These are phyloP conservation scores for Eumaeus atala DNA, from an alignment of 1,140 invertebrate genomes.

Conservation along the genomic window DNA sequence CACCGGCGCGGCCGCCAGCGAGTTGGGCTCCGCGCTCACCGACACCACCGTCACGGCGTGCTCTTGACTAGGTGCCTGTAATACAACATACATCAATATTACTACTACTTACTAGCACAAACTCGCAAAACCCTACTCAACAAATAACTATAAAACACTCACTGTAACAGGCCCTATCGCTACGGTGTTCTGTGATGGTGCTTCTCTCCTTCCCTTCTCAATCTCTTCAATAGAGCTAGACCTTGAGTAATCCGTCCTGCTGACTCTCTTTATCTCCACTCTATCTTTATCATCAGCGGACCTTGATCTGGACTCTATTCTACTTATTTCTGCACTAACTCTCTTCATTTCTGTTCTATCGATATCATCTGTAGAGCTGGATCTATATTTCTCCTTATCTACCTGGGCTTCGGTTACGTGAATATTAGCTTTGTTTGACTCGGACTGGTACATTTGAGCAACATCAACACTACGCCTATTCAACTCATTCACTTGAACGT, in stretches of 20 bases:
- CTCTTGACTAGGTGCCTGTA: slow-evolving; percentile 11
- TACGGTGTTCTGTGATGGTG: slow-evolving; percentile 36
- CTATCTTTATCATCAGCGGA: slow-evolving; percentile 42
- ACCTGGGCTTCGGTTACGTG: not conserved
- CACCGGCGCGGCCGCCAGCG: slow-evolving; percentile 79
- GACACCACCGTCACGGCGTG: slow-evolving; percentile 36
- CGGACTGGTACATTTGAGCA: slow-evolving; percentile 5
- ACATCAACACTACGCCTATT: slow-evolving; percentile 20
- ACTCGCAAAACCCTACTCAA: no score
- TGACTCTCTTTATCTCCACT: slow-evolving; percentile 24
- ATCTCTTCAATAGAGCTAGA: slow-evolving; percentile 44
- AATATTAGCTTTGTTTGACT: not conserved
- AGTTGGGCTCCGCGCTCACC: slow-evolving; percentile 72
- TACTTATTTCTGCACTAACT: slow-evolving; percentile 41
- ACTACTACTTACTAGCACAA: no score
- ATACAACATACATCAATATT: no score
- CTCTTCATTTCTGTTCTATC: slow-evolving; percentile 28
- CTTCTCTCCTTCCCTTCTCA: slow-evolving; percentile 18
- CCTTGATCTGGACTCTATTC: slow-evolving; percentile 37
- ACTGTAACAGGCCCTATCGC: slow-evolving; percentile 55
- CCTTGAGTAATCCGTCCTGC: slow-evolving; percentile 38
- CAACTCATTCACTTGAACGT: slow-evolving; percentile 19
- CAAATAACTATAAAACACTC: slow-evolving; percentile 23
- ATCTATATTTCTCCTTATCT: slow-evolving; percentile 18
- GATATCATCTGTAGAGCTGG: slow-evolving; percentile 33